Evolutionary conservation across 2,888 invertebrate genomes (phyloP).

Genomic region (Sphaerophoria rueppellii): DNA sequence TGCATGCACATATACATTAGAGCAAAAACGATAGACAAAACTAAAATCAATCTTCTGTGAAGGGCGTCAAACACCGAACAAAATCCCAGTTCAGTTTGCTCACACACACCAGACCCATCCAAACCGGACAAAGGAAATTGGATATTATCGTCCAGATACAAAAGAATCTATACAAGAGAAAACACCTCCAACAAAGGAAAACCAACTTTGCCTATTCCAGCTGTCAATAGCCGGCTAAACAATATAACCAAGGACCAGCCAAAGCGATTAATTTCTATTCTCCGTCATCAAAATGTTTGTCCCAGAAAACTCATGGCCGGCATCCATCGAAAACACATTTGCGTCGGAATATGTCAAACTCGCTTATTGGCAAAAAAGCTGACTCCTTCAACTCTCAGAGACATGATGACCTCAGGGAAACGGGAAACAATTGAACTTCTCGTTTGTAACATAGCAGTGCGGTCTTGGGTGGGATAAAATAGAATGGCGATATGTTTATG

Average conservation of each 20-base stretch:
- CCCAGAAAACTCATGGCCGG: not conserved
- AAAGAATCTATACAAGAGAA: constrained; percentile 58
- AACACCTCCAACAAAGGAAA: constrained; percentile 55
- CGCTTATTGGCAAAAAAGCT: constrained; percentile 30
- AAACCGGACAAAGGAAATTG: constrained; percentile 71
- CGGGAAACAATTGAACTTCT: constrained; percentile 56
- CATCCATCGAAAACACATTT: constrained; percentile 27
- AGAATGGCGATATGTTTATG: constrained; percentile 56
- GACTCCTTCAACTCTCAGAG: constrained; percentile 9
- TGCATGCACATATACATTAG: too few species aligned
- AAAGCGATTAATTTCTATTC: constrained; percentile 72
- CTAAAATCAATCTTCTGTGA: too few species aligned
- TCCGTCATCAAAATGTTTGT: constrained; percentile 8
- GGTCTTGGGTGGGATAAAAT: not conserved
- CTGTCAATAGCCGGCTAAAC: constrained; percentile 44
- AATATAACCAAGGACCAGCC: constrained; percentile 56
- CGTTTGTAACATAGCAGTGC: constrained; percentile 21
- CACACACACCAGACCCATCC: not conserved
- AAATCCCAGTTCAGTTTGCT: too few species aligned
- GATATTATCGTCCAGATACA: constrained; percentile 70
- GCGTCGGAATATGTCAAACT: constrained; percentile 7
- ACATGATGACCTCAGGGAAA: constrained; percentile 51
- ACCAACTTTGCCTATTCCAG: constrained; percentile 12
- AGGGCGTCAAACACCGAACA: too few species aligned
- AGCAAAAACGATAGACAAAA: too few species aligned